phyloP scores from a whole-genome alignment of 2,888 invertebrate genomes.

The Ormyrus pomaceus region DNA sequence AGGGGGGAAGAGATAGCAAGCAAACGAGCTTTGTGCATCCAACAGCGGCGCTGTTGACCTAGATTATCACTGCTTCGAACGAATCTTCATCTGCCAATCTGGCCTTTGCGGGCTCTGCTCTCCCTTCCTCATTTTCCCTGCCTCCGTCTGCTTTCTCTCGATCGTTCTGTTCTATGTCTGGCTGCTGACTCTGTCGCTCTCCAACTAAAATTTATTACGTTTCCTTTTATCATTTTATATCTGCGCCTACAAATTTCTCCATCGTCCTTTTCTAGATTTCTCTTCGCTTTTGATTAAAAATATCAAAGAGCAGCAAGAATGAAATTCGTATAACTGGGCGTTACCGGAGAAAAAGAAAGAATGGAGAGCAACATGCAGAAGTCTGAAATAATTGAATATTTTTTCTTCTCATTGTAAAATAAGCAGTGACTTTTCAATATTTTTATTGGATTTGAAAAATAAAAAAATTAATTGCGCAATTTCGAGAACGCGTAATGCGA shows the following conservation, averaged over 20 bases:
- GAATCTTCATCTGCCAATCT: constrained; percentile 14
- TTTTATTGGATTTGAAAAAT: too few relatives aligned
- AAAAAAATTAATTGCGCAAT: too few relatives aligned
- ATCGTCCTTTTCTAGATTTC: background rate
- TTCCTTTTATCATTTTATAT: background rate
- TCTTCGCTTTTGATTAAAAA: constrained; percentile 21
- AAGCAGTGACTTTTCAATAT: too few relatives aligned
- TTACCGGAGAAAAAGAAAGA: background rate
- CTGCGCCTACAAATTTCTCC: background rate
- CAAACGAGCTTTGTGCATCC: constrained; percentile 27
- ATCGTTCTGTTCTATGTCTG: background rate
- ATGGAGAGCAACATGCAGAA: background rate
- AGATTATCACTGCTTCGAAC: constrained; percentile 30
- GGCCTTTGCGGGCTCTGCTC: background rate
- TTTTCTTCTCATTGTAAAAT: too few relatives aligned
- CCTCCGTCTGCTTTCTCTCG: background rate
- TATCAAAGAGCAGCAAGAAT: constrained; percentile 14
- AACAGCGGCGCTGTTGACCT: constrained; percentile 42
- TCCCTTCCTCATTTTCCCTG: background rate
- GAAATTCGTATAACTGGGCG: constrained; percentile 2
- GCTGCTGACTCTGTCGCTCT: background rate
- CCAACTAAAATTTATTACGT: too few relatives aligned
- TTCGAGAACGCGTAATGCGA: too few relatives aligned
- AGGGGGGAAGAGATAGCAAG: too few relatives aligned
- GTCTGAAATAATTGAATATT: too few relatives aligned